A percentile compares a stretch with the other conserved stretches of the same genome.
Evolutionary conservation across 1,140 invertebrate species (phyloP).

Genomic region (Ephestia elutella): DNA sequence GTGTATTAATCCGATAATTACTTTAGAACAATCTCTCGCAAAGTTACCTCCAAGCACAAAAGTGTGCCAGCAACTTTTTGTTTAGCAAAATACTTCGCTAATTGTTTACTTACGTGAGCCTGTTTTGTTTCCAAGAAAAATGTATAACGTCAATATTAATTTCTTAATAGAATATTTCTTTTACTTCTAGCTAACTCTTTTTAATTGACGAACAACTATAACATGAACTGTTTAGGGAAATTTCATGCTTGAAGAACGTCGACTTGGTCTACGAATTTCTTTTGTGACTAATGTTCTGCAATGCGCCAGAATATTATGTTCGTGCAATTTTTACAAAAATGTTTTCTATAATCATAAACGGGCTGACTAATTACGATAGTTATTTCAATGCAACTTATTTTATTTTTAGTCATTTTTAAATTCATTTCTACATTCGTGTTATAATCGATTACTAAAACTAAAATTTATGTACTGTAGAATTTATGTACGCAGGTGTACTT

Average conservation of each 20-base stretch:
- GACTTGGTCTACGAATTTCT: neutral
- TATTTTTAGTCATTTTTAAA: no score
- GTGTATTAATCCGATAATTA: constrained; percentile 73
- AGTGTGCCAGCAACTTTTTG: constrained; percentile 50
- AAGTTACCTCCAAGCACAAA: constrained; percentile 57
- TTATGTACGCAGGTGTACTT: no score
- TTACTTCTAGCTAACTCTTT: neutral
- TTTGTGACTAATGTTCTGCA: neutral
- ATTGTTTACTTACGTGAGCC: constrained; percentile 50
- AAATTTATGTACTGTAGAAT: no score
- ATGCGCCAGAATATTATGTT: neutral
- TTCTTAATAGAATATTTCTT: neutral
- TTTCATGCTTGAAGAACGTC: neutral
- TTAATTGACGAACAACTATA: neutral
- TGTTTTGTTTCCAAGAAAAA: constrained; percentile 16
- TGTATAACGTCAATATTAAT: neutral
- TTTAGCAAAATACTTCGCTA: constrained; percentile 48
- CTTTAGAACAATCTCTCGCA: constrained; percentile 68
- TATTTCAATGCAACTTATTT: no score
- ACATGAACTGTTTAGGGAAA: constrained; percentile 9
- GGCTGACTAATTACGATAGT: no score
- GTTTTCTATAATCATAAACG: no score
- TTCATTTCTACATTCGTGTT: no score
- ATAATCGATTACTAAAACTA: no score
- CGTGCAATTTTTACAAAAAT: neutral